These are phyloP conservation scores for Chrysomela aeneicollis DNA, from an alignment of 2,888 invertebrate species.

Conservation along the genomic window DNA sequence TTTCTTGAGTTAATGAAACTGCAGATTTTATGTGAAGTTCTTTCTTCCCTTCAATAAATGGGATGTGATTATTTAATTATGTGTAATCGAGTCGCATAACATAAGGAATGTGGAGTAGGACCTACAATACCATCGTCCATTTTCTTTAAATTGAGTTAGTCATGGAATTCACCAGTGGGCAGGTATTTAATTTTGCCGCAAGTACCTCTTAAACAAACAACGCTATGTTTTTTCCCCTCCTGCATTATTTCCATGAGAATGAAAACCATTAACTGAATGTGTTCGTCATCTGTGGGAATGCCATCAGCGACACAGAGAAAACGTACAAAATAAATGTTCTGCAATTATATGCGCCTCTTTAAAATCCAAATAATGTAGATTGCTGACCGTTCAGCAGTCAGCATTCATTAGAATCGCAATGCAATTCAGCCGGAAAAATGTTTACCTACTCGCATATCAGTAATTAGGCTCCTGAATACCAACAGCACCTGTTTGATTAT, in stretches of 20 bases:
- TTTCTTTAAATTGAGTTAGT: no score
- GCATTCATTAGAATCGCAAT: neutral
- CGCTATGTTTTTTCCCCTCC: neutral
- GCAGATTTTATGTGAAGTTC: no score
- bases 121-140: no score
- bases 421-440: neutral
- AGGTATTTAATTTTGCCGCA: no score
- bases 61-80: no score
- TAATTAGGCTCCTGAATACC: neutral
- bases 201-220: no score
- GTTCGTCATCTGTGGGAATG: neutral
- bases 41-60: no score
- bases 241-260: neutral
- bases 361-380: neutral
- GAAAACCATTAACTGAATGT: neutral
- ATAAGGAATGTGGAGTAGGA: no score
- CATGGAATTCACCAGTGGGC: no score
- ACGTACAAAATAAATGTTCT: neutral
- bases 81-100: no score
- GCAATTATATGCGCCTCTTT: neutral
- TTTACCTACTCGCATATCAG: neutral
- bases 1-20: no score
- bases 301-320: neutral
- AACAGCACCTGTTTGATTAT: neutral
- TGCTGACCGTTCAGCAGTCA: neutral